Evolutionary conservation across 2,888 invertebrate species (phyloP), one percentile per base, ranked within the genome.

Genomic region (Myopa testacea): DNA sequence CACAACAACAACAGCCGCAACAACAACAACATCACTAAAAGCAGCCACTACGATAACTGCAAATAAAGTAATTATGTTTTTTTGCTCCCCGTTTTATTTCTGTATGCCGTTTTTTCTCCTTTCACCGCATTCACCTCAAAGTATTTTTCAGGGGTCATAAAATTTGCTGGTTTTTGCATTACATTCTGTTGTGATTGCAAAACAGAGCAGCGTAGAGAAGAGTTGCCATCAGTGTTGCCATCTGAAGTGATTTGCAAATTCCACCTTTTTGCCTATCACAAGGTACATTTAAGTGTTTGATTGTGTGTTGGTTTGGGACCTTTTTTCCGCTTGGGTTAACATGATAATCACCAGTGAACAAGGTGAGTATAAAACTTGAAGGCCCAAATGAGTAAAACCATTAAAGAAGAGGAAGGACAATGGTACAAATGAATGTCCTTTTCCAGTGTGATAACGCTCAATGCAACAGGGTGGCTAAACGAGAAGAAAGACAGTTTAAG

Each of bases 101-200:
- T 45, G 7, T 45, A 45, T 65, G 4, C 38, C 0, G 3, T 58
- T 58, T 37, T 65, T 34, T 6, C 34, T 62, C 12, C 45, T 75
- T 50, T 67, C 69, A 55, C 58, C 75, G n/a, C 74, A 75, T 69
- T 75, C 34, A 75, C 45, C 75, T 69, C 60, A 75, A 75, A 68
- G 45, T 69, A 75, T 69, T 75, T 65, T 75, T 37, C 60, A 60
- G 60, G 69, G 68, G 69, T 68, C 58, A 69, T 69, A 60, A 75
- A 75, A 60, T 75, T 75, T 40, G 60, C 58, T 45, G 40, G 19
- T 63, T 65, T 52, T 38, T 65, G 19, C 38, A 65, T 65, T 7
- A 26, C 62, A 63, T 63, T 63, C 50, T 73, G 62, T 45, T 65
- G 74, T 38, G 38, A 52, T 26, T 50, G 74, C 63, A 3, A 65